Conservation (phyloP, 2,888 invertebrate genomes). For the Podabrus alpinus region DNA sequence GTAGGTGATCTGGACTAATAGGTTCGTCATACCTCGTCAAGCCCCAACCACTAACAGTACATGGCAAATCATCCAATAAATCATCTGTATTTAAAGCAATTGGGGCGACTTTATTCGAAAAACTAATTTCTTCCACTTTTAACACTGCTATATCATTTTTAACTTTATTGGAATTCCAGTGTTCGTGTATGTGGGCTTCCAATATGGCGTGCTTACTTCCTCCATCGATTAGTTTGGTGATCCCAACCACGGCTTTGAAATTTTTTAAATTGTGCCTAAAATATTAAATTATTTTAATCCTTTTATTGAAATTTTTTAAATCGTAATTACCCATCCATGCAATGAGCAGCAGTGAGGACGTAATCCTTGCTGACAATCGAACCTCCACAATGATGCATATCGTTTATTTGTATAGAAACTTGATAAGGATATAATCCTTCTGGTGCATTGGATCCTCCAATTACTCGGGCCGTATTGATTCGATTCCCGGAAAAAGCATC, state of each 20-base stretch:
- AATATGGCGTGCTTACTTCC: conserved; percentile 54
- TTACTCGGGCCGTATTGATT: background rate
- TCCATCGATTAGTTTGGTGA: conserved; percentile 54
- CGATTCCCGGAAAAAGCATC: too few relatives aligned
- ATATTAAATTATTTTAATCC: background rate
- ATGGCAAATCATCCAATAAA: conserved; percentile 13
- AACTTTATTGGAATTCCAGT: conserved; percentile 48
- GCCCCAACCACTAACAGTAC: conserved; percentile 40
- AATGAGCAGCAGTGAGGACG: background rate
- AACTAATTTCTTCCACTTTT: conserved; percentile 22
- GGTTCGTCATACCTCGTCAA: conserved; percentile 36
- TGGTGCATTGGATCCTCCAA: background rate
- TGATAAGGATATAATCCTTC: background rate
- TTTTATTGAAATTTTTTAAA: background rate
- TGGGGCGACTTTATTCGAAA: conserved; percentile 17
- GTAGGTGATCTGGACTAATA: conserved; percentile 58
- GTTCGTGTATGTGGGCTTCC: conserved; percentile 53
- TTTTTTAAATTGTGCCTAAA: too few relatives aligned
- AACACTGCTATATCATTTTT: conserved; percentile 34
- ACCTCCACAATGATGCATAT: background rate
- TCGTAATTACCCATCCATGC: background rate
- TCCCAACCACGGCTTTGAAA: conserved; percentile 56
- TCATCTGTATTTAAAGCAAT: conserved; percentile 13
- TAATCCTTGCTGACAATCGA: background rate
- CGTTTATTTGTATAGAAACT: background rate